Evolutionary conservation across 1,140 invertebrate genomes (phyloP), one percentile per base, ranked within the genome.

Genomic region (Eulimnadia texana): DNA sequence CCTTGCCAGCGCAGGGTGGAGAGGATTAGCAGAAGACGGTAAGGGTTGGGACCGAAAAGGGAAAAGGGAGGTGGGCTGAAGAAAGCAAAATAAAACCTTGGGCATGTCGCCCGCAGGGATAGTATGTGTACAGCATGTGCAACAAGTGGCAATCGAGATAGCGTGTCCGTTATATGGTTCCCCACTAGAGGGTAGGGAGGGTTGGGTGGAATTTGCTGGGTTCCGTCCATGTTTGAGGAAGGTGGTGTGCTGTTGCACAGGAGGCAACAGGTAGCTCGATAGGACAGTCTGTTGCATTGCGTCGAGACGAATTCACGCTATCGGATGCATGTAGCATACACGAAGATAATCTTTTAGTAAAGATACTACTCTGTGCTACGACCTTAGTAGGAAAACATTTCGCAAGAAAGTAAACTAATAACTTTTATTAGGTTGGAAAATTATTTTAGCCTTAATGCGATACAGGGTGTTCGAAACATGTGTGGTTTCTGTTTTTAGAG

Each of bases 241-340:
- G 33, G 33, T 42, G 33, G 33, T 42, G 6, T 42, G 33, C 33
- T 16, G 16, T 42, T 57, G 33, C 55, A 57, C 60, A 50, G 60
- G 60, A 61, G 60, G 60, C 60, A 61, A 61, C 60, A 61, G 60
- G 60, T 61, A 61, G 60, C 60, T 61, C 53, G 60, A 61, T 61
- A 61, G 60, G 53, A 50, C 60, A 61, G 60, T 61, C 60, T 61
- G 50, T 61, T 61, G 60, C 42, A 51, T 51, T 51, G 51, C 60
- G 60, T 51, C 53, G 50, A 51, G 60, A 61, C 60, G 60, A 51
- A 61, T 61, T 61, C 60, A 61, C 60, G 60, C 60, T 61, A 61
- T 51, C 60, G 60, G 52, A 47, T 50, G 58, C 47, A 60, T 51
- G 49, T 60, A 42, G 22, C 33, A 42, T 42, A 42, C 33, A 42